Evolutionary conservation across 2,113 vertebrate species (phyloP).

Genomic region (Lathamus discolor): DNA sequence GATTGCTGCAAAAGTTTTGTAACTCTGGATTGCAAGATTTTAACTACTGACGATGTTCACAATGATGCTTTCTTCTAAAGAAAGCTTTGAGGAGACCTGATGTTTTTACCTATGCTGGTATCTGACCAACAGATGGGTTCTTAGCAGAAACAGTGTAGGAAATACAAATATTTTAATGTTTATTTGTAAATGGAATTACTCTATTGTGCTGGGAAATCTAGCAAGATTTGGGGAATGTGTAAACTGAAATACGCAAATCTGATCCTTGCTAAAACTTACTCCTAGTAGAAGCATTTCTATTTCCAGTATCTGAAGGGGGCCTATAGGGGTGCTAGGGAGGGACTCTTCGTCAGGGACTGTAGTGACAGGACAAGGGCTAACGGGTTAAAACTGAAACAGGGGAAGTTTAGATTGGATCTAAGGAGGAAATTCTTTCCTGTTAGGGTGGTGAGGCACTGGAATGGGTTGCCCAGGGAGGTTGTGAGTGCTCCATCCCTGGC

Average conservation of each 20-base stretch:
- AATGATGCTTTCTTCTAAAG: not conserved
- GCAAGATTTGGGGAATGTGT: not conserved
- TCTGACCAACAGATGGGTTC: not conserved
- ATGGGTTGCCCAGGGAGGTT: no score
- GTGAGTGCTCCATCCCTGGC: no score
- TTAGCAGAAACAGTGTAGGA: not conserved
- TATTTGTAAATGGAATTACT: not conserved
- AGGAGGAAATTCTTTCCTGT: no score
- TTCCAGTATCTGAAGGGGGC: no score
- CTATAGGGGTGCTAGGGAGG: no score
- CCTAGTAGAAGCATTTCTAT: not conserved
- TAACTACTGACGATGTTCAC: not conserved
- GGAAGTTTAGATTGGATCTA: no score
- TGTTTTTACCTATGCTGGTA: not conserved
- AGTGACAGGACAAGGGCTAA: no score
- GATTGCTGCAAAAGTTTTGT: not conserved
- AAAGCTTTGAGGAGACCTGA: not conserved
- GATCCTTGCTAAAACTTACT: not conserved
- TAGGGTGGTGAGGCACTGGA: no score
- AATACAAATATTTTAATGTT: not conserved
- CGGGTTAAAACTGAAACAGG: no score
- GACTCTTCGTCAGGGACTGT: no score
- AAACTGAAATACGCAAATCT: not conserved
- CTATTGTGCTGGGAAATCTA: not conserved
- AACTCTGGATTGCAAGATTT: not conserved